Percentiles rank a stretch among this genome's conserved stretches.
Conservation (phyloP, 2,797 vertebrate genomes). For the Anas georgica region DNA sequence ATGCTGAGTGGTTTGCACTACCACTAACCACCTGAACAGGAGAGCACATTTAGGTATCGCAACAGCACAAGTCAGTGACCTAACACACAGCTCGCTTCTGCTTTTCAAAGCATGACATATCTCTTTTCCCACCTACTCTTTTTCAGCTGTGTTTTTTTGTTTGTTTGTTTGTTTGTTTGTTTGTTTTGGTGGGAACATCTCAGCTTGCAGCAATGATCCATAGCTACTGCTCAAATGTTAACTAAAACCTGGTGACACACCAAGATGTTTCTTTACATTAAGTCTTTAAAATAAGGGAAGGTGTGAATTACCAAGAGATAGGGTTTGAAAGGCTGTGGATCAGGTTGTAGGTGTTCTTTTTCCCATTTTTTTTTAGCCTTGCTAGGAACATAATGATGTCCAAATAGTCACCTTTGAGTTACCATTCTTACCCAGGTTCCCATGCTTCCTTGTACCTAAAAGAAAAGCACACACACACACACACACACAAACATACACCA, state of each 20-base stretch:
- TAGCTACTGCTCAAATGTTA: neutral
- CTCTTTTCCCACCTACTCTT: neutral
- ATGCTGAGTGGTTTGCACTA: neutral
- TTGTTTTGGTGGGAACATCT: neutral
- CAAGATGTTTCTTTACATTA: neutral
- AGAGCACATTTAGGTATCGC: neutral
- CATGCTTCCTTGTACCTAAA: constrained; percentile 37
- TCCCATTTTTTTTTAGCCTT: neutral
- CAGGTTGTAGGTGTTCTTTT: neutral
- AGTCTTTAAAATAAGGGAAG: neutral
- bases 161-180: no score
- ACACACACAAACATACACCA: neutral
- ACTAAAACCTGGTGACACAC: neutral
- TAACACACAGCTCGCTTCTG: neutral
- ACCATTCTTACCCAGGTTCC: constrained; percentile 1
- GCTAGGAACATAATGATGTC: neutral
- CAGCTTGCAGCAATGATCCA: neutral
- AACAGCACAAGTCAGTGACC: neutral
- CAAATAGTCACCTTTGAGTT: neutral
- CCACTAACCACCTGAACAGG: neutral
- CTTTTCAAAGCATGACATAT: neutral
- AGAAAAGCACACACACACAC: neutral
- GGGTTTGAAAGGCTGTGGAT: neutral
- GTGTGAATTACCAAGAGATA: neutral
- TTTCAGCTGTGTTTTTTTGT: neutral